Evolutionary conservation across 2,888 invertebrate species (phyloP), one percentile per base, ranked within the genome.

Genomic region (Apamea anceps): DNA sequence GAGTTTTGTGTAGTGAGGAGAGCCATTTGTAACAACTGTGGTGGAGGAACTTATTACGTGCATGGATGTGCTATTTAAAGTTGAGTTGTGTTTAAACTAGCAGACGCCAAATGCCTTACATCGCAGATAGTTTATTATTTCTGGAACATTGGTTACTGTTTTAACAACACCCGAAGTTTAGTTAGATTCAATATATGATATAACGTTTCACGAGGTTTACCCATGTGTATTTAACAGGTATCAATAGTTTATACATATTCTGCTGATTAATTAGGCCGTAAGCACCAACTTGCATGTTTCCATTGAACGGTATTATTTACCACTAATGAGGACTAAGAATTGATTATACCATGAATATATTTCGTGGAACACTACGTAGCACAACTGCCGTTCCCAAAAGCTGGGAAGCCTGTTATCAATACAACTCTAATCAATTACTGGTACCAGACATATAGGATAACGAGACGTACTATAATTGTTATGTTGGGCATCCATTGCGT

Each of bases 401-500:
- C 45, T 67, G 12, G 15, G 1, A 0, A 37, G 45, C 13, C 25
- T 32, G 65, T 60, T 21, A 77, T 42, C 10, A n/a, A 48, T 28
- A 62, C 21, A 28, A 79, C 8, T 25, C 12, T 57, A n/a, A 54
- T 37, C 21, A 65, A 45, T 70, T 45, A 45, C 57, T 12, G n/a
- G 2, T 21, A 45, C n/a, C 21, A 57, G 7, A n/a, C 2, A 21
- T n/a, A 54, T 4, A 15, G 28, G 3, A 12, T 15, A n/a, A 57
- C 13, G 18, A 51, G 1, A 6, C 15, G 25, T 37, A 66, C 57
- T 67, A 71, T 70, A 15, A 25, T 25, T 67, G 77, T 76, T 37
- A 80, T 32, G 54, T 54, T 67, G 79, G 77, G 68, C 68, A 75
- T 86, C 83, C 86, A 90, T 85, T 86, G 86, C 87, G 73, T 80